Base-by-base conservation (phyloP, 1,140 invertebrate genomes). In the Drosophila triauraria region DNA sequence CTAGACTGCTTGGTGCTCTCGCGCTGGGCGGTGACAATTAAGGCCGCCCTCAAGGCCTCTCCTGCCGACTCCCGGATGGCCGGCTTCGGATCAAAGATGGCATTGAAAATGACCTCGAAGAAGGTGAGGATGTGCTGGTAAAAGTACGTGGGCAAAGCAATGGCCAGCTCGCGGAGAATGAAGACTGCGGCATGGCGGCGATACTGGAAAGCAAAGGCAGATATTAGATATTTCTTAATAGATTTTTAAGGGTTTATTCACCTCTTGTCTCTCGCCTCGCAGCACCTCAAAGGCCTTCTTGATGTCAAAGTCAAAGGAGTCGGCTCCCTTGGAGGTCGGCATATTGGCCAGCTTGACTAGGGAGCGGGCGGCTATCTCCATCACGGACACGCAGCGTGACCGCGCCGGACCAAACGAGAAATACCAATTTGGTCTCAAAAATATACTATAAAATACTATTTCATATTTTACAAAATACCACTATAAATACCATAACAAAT, bases 71-170 rank as follows among this genome's bases (percentile, higher is more conserved):
- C 98, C 54, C 99, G 94, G 67, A 99, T 97, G 15, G 96, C 95
- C n/a, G 97, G 95, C 93, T 99, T 99, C 0, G 97, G 96, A 94
- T 99, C 98, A 64, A 97, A 95, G 35, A 99, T 95, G 3, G 98
- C 97, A 84, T 96, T 96, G 81, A 99, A 98, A 67, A 99, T 99
- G 42, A 97, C 95, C 69, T 99, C 98, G 93, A 99, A 99, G 93
- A 99, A 99, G 51, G 96, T 96, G 17, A 97, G 97, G 0, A 99
- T 97, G 95, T 99, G 98, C 93, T 99, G 98, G 92, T 99, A 99
- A 93, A 99, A 99, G 93, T 99, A 99, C 15, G 98, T 99, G 3
- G 98, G 98, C 93, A 99, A 98, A 13, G 97, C 97, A 17, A 98
- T 96, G 12, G 99, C 99, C 15, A 99, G 93, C 93, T 99, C 99